Evolutionary conservation across 2,113 vertebrate genomes (phyloP).

Genomic region (Heterotis niloticus): DNA sequence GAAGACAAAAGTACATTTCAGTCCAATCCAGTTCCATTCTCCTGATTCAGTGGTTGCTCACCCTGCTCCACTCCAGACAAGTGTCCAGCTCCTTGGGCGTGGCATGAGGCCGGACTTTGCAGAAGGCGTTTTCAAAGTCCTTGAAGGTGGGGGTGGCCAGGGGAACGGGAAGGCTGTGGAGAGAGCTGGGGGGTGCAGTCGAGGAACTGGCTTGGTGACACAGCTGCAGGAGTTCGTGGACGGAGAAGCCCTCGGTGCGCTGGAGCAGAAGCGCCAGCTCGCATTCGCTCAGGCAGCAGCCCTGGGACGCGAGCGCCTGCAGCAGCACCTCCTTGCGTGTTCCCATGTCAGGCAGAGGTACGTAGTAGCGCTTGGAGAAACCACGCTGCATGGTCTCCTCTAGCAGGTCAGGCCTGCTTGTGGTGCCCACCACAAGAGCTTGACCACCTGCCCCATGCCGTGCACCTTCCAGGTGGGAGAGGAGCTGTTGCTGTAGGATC

Average conservation of each 20-base stretch:
- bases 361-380: constrained; percentile 81
- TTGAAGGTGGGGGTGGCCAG: constrained; percentile 74
- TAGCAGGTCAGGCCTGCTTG: constrained; percentile 79
- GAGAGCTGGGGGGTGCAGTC: constrained; percentile 43
- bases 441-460: constrained; percentile 63
- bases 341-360: constrained; percentile 72
- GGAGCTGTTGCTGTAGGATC: constrained; percentile 72
- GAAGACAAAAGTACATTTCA: constrained; percentile 30
- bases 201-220: constrained; percentile 78
- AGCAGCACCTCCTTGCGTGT: constrained; percentile 82
- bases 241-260: constrained; percentile 82
- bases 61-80: constrained; percentile 89
- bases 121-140: constrained; percentile 86
- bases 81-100: constrained; percentile 85
- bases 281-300: constrained; percentile 76
- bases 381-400: constrained; percentile 80
- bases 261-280: constrained; percentile 82
- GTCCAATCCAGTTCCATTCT: constrained; percentile 40
- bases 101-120: constrained; percentile 79
- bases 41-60: constrained; percentile 73
- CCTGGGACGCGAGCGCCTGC: constrained; percentile 73
- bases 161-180: constrained; percentile 61
- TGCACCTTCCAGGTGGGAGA: constrained; percentile 77
- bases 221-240: constrained; percentile 79
- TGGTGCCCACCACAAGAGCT: constrained; percentile 80